Evolutionary conservation across 2,113 vertebrate species (phyloP).

Genomic region (Oncorhynchus masou): DNA sequence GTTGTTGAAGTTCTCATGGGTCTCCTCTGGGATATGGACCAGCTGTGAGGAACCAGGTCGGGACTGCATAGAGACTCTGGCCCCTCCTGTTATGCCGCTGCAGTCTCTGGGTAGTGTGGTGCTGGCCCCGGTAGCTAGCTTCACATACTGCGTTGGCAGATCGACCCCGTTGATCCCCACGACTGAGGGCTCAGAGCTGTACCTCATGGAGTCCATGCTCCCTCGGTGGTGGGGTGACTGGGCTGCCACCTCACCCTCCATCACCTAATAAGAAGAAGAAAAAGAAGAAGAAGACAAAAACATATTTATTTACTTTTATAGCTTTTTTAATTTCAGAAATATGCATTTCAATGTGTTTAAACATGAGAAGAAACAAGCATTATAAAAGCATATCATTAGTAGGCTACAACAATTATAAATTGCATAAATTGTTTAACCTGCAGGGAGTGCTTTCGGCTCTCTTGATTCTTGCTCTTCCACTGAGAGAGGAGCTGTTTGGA

Average conservation of each 20-base stretch:
- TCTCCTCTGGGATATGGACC: slow-evolving; percentile 96
- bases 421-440: slow-evolving; percentile 57
- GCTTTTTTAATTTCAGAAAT: too few species aligned
- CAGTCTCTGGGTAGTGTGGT: slow-evolving; percentile 84
- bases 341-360: too few species aligned
- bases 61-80: slow-evolving; percentile 88
- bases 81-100: slow-evolving; percentile 84
- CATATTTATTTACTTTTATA: too few species aligned
- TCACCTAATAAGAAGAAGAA: slow-evolving; percentile 51
- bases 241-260: slow-evolving; percentile 76
- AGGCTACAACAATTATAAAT: too few species aligned
- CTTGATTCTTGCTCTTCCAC: slow-evolving; percentile 92
- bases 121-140: slow-evolving; percentile 82
- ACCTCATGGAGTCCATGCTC: slow-evolving; percentile 84
- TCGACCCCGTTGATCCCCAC: slow-evolving; percentile 67
- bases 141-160: slow-evolving; percentile 74
- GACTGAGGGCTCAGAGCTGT: slow-evolving; percentile 83
- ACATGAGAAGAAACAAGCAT: too few species aligned
- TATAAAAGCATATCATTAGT: too few species aligned
- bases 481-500: slow-evolving; percentile 96
- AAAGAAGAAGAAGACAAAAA: too few species aligned
- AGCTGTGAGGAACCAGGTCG: slow-evolving; percentile 93
- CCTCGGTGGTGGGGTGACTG: slow-evolving; percentile 79
- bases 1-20: slow-evolving; percentile 81
- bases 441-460: slow-evolving; percentile 84